Evolutionary conservation across 2,888 invertebrate species (phyloP).

Genomic region (Cerastis leucographa): DNA sequence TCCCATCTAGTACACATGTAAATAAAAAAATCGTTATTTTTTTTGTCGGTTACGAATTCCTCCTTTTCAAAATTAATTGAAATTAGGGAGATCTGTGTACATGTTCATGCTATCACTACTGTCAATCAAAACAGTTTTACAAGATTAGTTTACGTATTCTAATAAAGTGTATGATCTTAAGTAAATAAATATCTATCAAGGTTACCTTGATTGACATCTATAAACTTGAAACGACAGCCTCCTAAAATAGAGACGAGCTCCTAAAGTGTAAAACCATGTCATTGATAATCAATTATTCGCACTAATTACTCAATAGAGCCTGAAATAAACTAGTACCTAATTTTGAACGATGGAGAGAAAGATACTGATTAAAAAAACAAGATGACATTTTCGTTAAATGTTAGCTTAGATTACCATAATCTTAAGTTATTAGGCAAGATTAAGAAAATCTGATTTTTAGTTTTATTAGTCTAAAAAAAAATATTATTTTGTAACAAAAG

Average conservation of each 20-base stretch:
- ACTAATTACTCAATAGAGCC: constrained; percentile 20
- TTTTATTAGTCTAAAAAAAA: not conserved
- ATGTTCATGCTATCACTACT: too few relatives aligned
- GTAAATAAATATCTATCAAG: too few relatives aligned
- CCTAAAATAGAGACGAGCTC: constrained; percentile 1
- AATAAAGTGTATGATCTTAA: too few relatives aligned
- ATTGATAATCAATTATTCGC: constrained; percentile 33
- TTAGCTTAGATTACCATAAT: constrained; percentile 9
- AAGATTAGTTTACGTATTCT: too few relatives aligned
- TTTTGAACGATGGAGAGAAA: not conserved
- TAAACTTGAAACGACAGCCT: not conserved
- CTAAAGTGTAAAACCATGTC: constrained; percentile 35
- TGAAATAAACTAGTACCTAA: constrained; percentile 17
- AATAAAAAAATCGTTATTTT: too few relatives aligned
- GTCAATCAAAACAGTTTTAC: too few relatives aligned
- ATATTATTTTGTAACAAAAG: too few relatives aligned
- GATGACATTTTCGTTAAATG: not conserved
- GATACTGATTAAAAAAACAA: not conserved
- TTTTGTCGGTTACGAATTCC: too few relatives aligned
- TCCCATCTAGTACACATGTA: too few relatives aligned
- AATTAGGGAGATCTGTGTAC: too few relatives aligned
- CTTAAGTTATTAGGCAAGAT: not conserved
- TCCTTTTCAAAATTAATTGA: too few relatives aligned
- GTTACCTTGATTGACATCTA: too few relatives aligned
- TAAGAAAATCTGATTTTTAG: not conserved